phyloP scores from a whole-genome alignment of 2,113 vertebrate species.

The Notarius lentiginosus region DNA sequence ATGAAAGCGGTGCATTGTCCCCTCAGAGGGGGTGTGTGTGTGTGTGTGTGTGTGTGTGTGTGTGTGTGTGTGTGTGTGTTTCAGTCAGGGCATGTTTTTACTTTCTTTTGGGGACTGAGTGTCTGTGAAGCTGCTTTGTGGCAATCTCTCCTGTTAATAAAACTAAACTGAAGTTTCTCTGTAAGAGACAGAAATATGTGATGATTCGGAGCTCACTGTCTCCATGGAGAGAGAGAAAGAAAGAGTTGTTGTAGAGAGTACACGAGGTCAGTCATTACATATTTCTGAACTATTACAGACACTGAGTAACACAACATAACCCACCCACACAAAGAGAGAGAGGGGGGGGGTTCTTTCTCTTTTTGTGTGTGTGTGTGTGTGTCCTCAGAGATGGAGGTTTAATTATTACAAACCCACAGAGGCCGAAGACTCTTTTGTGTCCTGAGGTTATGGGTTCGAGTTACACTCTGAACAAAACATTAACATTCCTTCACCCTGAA shows the following conservation, averaged over 20 bases:
- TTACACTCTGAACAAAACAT: not conserved
- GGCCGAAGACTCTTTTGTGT: not conserved
- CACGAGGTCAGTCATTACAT: not conserved
- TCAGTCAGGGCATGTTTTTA: not conserved
- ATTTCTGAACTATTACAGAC: too few relatives aligned
- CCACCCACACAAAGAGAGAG: too few relatives aligned
- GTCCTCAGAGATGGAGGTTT: not conserved
- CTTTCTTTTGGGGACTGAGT: not conserved
- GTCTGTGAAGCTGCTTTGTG: too few relatives aligned
- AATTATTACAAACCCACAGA: not conserved
- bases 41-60: conserved; percentile 13
- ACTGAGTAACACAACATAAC: too few relatives aligned
- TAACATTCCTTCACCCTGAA: not conserved
- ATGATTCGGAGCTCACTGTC: too few relatives aligned
- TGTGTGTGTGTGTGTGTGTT: not conserved
- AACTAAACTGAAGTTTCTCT: too few relatives aligned
- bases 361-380: not conserved
- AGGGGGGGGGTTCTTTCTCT: not conserved
- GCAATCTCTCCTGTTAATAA: too few relatives aligned
- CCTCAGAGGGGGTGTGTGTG: not conserved
- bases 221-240: not conserved
- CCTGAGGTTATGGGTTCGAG: not conserved
- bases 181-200: not conserved
- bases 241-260: not conserved
- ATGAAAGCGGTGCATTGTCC: conserved; percentile 1